Base-by-base conservation (phyloP, 2,888 invertebrate species). In the Xestia c-nigrum region DNA sequence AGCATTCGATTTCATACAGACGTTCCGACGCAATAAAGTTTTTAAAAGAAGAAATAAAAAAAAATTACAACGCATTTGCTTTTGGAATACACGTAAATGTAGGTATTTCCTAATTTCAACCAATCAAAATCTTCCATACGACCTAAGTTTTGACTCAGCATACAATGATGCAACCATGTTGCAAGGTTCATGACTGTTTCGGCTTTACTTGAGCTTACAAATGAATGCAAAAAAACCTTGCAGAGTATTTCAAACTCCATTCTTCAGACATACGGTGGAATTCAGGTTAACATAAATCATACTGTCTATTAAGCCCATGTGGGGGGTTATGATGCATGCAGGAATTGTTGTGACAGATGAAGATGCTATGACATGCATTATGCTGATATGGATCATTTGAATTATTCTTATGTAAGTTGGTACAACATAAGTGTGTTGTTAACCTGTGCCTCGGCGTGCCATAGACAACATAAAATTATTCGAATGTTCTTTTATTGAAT, bases 331-430 rank as follows among this genome's bases (percentile, higher is more conserved):
- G 47, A 81, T 63, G 72, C 64, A 64, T 57, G 12, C n/a, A 71
- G 59, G 57, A 72, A 52, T 76, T 76, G 77, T 74, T 72, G 66
- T 81, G 81, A 84, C 84, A 81, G 68, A 57, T 67, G 69, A 71
- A 83, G 87, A 86, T 80, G 71, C 82, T 85, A 80, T 81, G 85
- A 71, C 64, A 68, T 71, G 68, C 76, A 81, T 82, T 86, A 84
- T 76, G 69, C 21, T 72, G 86, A 87, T 87, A 79, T 77, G 72
- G 52, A 82, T 84, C 76, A 76, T 84, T 78, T 79, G 70, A 81
- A 77, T 76, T 24, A 64, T 64, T 74, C 59, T 87, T 87, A 86
- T 80, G 76, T 85, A 86, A 85, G 65, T 70, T 63, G 59, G 76
- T 76, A 52, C 80, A 71, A 74, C 59, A 55, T 69, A 43, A 43